Evolutionary conservation across 2,797 vertebrate species (phyloP).

Genomic region (Dendrocincla fuliginosa): DNA sequence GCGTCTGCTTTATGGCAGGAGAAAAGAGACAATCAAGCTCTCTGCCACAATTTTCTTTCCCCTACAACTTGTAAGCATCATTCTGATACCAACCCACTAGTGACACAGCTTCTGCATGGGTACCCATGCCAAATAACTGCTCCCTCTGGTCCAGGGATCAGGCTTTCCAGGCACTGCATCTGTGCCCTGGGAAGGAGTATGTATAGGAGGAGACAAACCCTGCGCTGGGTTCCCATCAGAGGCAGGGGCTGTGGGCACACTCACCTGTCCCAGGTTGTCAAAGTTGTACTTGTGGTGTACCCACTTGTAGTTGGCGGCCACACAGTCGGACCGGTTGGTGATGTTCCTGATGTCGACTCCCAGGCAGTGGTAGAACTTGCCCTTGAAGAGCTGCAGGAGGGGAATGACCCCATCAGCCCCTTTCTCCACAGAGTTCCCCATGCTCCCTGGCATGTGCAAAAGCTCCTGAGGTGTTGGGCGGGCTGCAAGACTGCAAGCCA

Average conservation of each 20-base stretch:
- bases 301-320: conserved; percentile 95
- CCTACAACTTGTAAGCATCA: not conserved
- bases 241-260: not conserved
- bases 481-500: not conserved
- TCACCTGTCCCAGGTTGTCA: conserved; percentile 96
- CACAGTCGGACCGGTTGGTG: conserved; percentile 94
- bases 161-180: not conserved
- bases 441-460: not conserved
- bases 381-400: conserved; percentile 90
- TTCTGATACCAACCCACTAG: not conserved
- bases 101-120: not conserved
- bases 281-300: conserved; percentile 99
- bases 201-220: not conserved
- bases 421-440: not conserved
- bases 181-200: not conserved
- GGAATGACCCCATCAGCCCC: conserved; percentile 4
- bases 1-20: not conserved
- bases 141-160: not conserved
- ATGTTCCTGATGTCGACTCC: conserved; percentile 93
- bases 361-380: conserved; percentile 96
- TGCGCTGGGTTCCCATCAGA: not conserved
- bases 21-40: conserved; percentile 12
- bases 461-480: not conserved
- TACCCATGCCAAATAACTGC: not conserved
- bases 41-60: not conserved